Evolutionary conservation across 1,140 invertebrate genomes (phyloP).

Genomic region (Neelides sp.): DNA sequence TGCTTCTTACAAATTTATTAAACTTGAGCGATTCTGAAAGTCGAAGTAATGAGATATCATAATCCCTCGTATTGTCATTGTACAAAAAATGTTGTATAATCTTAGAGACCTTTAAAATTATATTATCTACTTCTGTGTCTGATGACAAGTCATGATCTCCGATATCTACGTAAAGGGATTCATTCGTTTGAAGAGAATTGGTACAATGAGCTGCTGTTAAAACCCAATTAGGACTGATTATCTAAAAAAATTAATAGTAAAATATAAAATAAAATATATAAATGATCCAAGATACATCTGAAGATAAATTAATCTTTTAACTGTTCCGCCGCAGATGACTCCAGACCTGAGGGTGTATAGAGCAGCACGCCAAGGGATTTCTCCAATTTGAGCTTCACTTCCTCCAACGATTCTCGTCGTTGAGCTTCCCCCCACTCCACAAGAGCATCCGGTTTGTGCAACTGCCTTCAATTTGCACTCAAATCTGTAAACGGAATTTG

Average conservation of each 20-base stretch:
- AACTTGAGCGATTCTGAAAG: constrained; percentile 4
- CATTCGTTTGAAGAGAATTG: not conserved
- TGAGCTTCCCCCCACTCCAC: not conserved
- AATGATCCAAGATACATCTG: constrained; percentile 9
- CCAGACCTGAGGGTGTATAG: constrained; percentile 4
- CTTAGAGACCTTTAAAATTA: constrained; percentile 29
- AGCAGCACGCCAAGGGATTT: constrained; percentile 45
- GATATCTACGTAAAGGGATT: constrained; percentile 12
- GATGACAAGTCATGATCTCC: constrained; percentile 23
- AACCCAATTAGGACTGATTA: constrained; percentile 45
- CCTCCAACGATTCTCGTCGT: constrained; percentile 49
- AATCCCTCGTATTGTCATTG: constrained; percentile 33
- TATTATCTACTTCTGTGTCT: constrained; percentile 36
- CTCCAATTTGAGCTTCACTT: constrained; percentile 44
- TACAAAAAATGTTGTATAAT: constrained; percentile 38
- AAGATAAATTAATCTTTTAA: no score
- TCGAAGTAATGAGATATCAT: constrained; percentile 48
- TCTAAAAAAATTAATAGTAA: not conserved
- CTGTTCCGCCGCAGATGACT: constrained; percentile 40
- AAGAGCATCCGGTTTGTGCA: not conserved
- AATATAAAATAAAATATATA: not conserved
- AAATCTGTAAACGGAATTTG: not conserved
- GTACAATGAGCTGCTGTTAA: constrained; percentile 43
- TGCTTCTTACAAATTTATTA: constrained; percentile 2
- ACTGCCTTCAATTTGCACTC: not conserved